These are phyloP conservation scores for Rutpela maculata DNA, from an alignment of 2,888 invertebrate genomes.

Conservation along the genomic window DNA sequence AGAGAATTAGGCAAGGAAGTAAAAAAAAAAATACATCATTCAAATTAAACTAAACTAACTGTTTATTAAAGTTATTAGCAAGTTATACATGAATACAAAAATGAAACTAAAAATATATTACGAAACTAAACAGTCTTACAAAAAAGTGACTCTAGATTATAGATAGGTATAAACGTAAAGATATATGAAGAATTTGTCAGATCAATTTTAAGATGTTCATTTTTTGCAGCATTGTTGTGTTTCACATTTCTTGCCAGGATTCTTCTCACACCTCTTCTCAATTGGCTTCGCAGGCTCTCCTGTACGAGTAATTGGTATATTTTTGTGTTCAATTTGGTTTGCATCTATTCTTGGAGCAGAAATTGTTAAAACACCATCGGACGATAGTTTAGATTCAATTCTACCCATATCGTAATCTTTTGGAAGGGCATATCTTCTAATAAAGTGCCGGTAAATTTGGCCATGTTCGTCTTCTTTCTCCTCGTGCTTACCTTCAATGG, in stretches of 20 bases:
- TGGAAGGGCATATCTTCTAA: constrained; percentile 22
- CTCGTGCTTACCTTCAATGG: constrained; percentile 24
- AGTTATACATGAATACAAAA: too few species aligned
- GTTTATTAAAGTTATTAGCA: too few species aligned
- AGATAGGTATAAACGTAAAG: too few species aligned
- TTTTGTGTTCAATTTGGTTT: background rate
- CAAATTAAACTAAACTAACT: too few species aligned
- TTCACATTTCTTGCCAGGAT: background rate
- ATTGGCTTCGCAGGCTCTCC: background rate
- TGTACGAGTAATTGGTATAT: constrained; percentile 17
- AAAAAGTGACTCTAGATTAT: too few species aligned
- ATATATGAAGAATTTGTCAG: too few species aligned
- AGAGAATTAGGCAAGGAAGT: too few species aligned
- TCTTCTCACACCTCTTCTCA: background rate
- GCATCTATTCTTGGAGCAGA: constrained; percentile 2
- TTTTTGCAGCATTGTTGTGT: background rate
- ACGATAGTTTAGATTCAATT: constrained; percentile 20
- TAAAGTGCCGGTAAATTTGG: constrained; percentile 22
- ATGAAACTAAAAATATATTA: too few species aligned
- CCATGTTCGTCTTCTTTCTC: constrained; percentile 28
- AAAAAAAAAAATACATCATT: too few species aligned
- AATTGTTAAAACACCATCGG: constrained; percentile 21
- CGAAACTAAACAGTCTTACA: too few species aligned
- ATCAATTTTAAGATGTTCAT: background rate
- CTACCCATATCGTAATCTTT: constrained; percentile 1